Base-by-base conservation (phyloP, 2,888 invertebrate species). In the Phymatocera aterrima region DNA sequence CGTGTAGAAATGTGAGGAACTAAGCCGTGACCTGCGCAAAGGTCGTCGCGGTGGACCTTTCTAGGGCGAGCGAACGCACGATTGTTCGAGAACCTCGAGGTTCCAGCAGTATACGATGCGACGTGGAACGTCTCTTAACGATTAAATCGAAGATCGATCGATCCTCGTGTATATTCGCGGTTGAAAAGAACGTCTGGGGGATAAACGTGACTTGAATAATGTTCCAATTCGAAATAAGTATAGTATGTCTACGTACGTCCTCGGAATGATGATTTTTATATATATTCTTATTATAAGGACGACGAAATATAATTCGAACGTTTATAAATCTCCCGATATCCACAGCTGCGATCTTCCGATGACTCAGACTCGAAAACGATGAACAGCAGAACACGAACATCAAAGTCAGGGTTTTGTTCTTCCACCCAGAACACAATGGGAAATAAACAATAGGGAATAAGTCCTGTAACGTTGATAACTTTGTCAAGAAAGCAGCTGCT, bases 101-200 rank as follows among this genome's bases (percentile, higher is more conserved):
- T 43, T 46, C 1, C 12, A 24, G 46, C 68, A 28, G 46, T 15
- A 28, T 24, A n/a, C 28, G 24, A 46, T 40, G 24, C 43, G 43
- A 18, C 82, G 10, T 77, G 37, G 78, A 78, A 54, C 74, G 64
- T 78, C 46, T 34, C 48, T 46, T n/a, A 31, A 78, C 60, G 68
- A 61, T 43, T 80, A 61, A 60, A 68, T 57, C 40, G 12, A 70
- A 61, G 43, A 78, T 64, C 77, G 77, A 64, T 72, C n/a, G 57
- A 74, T 40, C 40, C 79, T 61, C 37, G 18, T n/a, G 28, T 60
- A 43, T n/a, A n/a, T 51, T 51, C 10, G 24, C 51, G 51, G 24
- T 21, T 51, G 21, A 51, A 21, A 51, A 10, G 24, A 46, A 15
- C 1, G 15, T 46, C 0, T 46, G 12, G 3, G 28, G 68, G 28